Evolutionary conservation across 2,797 vertebrate species (phyloP), one percentile per base, ranked within the genome.

Genomic region (Premnoplex brunnescens): DNA sequence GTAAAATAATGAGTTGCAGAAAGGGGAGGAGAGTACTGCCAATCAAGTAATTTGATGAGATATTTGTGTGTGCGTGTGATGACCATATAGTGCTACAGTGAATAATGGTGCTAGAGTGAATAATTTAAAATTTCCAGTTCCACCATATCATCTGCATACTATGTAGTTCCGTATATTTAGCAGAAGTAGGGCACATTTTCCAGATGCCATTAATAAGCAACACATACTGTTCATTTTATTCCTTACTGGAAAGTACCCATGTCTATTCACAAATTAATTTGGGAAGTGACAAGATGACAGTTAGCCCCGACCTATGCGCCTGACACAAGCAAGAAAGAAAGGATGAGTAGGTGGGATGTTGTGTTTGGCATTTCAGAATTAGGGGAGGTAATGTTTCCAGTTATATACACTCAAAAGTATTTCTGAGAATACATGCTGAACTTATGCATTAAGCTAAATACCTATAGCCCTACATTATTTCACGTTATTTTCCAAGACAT

Each of bases 241-340:
- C 91, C 92, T 72, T 96, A 67, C 81, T 95, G 97, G 96, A 97
- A 97, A 97, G 93, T 91, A 96, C 96, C 95, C 60, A 36, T 12
- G 78, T 80, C 82, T 97, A 68, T 83, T 94, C 92, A 93, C 84
- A 95, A 95, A 88, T 90, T 64, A 93, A 92, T 81, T 93, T 87
- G 91, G 95, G 97, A 97, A 97, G 95, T 96, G 78, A 83, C 91
- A 95, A 43, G 0, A 67, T 43, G 83, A 89, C 85, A 78, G 36
- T 91, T 79, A 91, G 88, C 60, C 30, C 84, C 71, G 85, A 89
- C 34, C 66, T 71, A 28, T 24, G 41, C 0, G 3, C 52, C 86
- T 89, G 91, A 95, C 91, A 91, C 51, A 89, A 89, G 63, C 28
- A 32, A 43, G 59, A 84, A 95, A 85, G 82, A 55, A 93, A 93